Evolutionary conservation across 2,888 invertebrate genomes (phyloP).

Genomic region (Itoplectis maculator): DNA sequence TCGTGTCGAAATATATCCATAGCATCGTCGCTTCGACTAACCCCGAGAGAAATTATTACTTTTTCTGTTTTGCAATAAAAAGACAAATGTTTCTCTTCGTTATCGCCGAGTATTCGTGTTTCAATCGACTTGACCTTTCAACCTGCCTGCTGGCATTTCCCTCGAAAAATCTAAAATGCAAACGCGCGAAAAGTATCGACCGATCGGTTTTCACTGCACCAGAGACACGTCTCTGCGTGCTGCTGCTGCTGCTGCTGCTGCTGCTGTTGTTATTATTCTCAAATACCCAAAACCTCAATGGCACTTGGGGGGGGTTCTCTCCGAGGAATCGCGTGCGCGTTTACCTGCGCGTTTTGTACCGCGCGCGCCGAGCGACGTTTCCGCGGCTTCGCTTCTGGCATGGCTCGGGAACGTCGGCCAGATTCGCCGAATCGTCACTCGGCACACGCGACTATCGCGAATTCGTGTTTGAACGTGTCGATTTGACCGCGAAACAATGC

Average conservation of each 20-base stretch:
- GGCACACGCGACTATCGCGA: slow-evolving; percentile 1
- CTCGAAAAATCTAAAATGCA: too few species aligned
- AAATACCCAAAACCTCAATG: background rate
- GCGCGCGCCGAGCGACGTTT: background rate
- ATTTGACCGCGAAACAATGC: slow-evolving; percentile 18
- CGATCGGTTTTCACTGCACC: too few species aligned
- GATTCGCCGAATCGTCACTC: background rate
- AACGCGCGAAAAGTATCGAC: too few species aligned
- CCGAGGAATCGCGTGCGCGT: background rate
- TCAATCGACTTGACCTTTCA: too few species aligned
- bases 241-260: background rate
- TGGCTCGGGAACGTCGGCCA: background rate
- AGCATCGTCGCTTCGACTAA: too few species aligned
- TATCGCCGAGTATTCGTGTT: too few species aligned
- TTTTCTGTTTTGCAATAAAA: too few species aligned
- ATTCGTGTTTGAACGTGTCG: slow-evolving; percentile 17
- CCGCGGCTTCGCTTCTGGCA: too few species aligned
- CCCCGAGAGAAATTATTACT: too few species aligned
- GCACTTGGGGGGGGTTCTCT: too few species aligned
- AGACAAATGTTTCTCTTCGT: too few species aligned
- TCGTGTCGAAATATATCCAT: background rate
- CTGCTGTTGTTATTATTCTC: background rate
- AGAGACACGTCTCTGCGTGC: background rate
- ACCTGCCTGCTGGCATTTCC: too few species aligned
- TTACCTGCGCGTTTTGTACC: background rate